Conservation (phyloP, 2,797 vertebrate species). For the Mus caroli region DNA sequence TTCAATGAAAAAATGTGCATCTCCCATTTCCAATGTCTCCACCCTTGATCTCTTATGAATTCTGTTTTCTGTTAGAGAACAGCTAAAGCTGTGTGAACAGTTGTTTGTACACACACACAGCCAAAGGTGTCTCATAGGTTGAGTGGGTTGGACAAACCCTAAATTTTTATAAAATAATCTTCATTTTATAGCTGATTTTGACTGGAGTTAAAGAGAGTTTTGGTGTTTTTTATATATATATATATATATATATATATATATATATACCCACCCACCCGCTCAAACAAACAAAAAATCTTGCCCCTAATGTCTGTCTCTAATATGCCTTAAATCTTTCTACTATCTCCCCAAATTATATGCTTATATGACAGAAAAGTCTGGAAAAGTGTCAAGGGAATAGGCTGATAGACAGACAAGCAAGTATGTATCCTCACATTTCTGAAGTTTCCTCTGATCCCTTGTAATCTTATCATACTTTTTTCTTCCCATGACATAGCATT, state of each 20-base stretch:
- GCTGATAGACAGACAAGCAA: neutral
- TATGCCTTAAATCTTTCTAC: neutral
- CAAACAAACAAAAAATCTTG: neutral
- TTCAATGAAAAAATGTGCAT: neutral
- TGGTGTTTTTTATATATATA: neutral
- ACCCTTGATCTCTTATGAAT: neutral
- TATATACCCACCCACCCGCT: neutral
- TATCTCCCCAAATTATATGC: neutral
- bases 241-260: too few relatives aligned
- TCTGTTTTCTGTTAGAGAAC: neutral
- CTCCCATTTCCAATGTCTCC: neutral
- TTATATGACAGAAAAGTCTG: neutral
- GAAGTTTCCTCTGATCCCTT: neutral
- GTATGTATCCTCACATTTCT: neutral
- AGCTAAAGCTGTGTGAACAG: neutral
- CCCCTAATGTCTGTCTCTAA: neutral
- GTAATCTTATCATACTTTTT: neutral
- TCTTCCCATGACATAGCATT: neutral
- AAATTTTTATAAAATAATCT: slow-evolving; percentile 13
- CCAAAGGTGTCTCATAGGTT: neutral
- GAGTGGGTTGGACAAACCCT: neutral
- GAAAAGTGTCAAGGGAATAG: neutral
- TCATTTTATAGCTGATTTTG: slow-evolving; percentile 39
- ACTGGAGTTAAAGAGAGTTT: slow-evolving; percentile 10
- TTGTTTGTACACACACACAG: neutral